These are phyloP conservation scores for Dromaius novaehollandiae DNA, from an alignment of 2,113 vertebrate species.

Conservation along the genomic window DNA sequence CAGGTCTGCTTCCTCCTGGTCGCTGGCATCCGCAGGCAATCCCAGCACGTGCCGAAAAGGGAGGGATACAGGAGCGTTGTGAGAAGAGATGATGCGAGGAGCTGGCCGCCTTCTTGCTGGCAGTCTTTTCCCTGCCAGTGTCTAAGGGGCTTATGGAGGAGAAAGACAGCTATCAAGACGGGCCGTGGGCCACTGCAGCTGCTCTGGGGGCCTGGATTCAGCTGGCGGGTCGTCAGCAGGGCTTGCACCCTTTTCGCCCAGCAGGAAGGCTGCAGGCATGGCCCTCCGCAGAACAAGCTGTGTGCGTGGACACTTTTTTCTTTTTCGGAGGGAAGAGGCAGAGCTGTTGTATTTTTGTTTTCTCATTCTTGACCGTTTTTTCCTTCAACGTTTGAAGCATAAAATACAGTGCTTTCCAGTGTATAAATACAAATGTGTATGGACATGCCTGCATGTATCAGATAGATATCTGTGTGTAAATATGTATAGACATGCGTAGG, in stretches of 20 bases:
- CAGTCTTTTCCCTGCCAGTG: no score
- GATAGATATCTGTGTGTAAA: rapidly evolving
- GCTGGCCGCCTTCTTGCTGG: no score
- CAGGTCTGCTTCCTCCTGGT: not conserved
- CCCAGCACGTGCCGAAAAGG: not conserved
- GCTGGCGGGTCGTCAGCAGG: not conserved
- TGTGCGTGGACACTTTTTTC: not conserved
- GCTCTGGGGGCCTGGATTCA: not conserved
- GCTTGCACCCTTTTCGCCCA: not conserved
- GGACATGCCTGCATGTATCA: no score
- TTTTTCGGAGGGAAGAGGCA: no score
- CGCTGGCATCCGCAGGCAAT: not conserved
- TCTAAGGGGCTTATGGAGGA: no score
- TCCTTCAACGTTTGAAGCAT: not conserved
- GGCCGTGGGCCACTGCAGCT: no score
- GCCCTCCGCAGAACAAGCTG: rapidly evolving
- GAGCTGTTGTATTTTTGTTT: not conserved
- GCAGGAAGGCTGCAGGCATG: not conserved
- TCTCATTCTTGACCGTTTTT: not conserved
- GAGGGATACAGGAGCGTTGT: no score
- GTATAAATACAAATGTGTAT: not conserved
- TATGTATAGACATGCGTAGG: rapidly evolving
- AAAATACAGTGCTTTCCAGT: rapidly evolving
- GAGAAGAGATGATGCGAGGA: no score
- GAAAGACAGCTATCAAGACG: no score